Evolutionary conservation across 2,113 vertebrate genomes (phyloP).

Genomic region (Bambusicola thoracicus): DNA sequence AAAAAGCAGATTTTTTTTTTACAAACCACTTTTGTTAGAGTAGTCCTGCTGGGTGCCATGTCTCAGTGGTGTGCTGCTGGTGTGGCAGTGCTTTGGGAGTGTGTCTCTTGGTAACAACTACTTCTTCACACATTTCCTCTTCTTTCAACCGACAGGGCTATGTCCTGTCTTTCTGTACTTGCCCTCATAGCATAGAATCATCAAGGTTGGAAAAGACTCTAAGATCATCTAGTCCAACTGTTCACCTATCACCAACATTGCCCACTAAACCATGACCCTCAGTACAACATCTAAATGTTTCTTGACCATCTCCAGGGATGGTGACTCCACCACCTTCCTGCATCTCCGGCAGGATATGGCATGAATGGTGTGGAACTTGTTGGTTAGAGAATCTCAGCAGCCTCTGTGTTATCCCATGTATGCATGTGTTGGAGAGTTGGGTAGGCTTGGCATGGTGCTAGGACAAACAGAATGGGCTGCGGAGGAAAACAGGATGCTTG

Average conservation of each 20-base stretch:
- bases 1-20: neutral
- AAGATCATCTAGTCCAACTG: too few relatives aligned
- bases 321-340: too few relatives aligned
- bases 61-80: neutral
- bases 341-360: fast-evolving
- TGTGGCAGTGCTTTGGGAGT: neutral
- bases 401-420: neutral
- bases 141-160: neutral
- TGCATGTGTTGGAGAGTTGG: neutral
- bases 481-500: neutral
- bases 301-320: too few relatives aligned
- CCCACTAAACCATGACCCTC: too few relatives aligned
- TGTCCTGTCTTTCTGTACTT: fast-evolving
- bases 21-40: neutral
- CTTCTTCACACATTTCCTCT: neutral
- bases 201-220: too few relatives aligned
- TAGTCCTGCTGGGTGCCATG: fast-evolving
- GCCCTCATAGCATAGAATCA: neutral
- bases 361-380: neutral
- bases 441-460: neutral
- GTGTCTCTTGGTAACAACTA: fast-evolving
- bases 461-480: neutral
- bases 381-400: neutral
- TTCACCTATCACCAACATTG: too few relatives aligned
- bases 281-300: too few relatives aligned